Conservation (phyloP, 2,888 invertebrate genomes). For the Allolobophora icterica region DNA sequence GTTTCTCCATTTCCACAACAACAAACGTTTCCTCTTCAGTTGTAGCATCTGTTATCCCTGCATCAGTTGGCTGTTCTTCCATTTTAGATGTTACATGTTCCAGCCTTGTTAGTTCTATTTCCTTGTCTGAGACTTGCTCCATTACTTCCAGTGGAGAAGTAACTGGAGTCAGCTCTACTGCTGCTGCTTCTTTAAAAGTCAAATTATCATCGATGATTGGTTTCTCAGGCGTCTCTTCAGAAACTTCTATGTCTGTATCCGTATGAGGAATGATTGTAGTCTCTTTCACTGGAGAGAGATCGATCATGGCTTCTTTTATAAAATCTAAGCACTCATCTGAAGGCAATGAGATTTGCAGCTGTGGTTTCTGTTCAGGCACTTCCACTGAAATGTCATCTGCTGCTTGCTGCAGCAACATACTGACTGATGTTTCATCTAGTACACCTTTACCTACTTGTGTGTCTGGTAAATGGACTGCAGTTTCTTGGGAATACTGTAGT, state of each 20-base stretch:
- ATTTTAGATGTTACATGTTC: background rate
- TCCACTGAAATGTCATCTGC: background rate
- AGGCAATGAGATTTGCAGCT: constrained; percentile 7
- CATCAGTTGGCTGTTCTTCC: background rate
- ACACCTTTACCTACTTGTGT: background rate
- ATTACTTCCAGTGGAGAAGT: background rate
- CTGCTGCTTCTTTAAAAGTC: constrained; percentile 10
- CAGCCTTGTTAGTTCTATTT: background rate
- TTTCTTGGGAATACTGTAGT: background rate
- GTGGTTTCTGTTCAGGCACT: background rate
- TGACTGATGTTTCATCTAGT: background rate
- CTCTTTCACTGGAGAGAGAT: background rate
- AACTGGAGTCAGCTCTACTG: background rate
- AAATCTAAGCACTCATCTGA: constrained; percentile 17
- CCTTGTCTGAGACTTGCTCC: background rate
- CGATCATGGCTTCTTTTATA: background rate
- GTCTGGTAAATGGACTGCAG: background rate
- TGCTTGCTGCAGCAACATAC: background rate
- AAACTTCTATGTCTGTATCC: background rate
- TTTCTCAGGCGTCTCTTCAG: background rate
- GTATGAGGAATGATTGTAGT: background rate
- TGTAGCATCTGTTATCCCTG: background rate
- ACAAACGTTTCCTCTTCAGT: constrained; percentile 72
- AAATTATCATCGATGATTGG: background rate
- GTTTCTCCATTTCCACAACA: constrained; percentile 77